phyloP scores from a whole-genome alignment of 37 sponge, comb jelly and placozoan genomes.

The Amphimedon queenslandica region DNA sequence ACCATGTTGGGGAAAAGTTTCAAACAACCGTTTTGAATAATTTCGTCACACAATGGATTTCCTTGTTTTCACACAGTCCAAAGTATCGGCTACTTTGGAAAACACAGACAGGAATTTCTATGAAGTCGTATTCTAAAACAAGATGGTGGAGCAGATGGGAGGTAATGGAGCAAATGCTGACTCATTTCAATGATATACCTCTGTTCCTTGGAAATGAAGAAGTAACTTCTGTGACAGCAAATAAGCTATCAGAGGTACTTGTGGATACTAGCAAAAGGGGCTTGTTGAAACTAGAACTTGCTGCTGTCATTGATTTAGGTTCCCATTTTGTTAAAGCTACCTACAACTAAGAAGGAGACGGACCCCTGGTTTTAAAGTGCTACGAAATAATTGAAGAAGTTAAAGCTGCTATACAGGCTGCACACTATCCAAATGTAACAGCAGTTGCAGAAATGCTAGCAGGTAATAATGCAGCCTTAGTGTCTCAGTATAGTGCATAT shows the following conservation, averaged over 20 bases:
- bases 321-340: no score
- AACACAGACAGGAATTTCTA: conserved; percentile 3
- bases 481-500: conserved; percentile 1
- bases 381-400: neutral
- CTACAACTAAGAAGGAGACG: no score
- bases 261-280: no score
- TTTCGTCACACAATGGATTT: conserved; percentile 13
- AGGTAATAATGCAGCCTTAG: neutral
- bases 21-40: neutral
- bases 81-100: conserved; percentile 19
- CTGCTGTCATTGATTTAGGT: no score
- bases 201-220: no score
- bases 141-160: conserved; percentile 34
- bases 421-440: conserved; percentile 14
- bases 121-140: conserved; percentile 4
- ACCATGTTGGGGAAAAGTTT: conserved; percentile 19
- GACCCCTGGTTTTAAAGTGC: no score
- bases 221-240: no score
- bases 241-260: no score
- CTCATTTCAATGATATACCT: no score
- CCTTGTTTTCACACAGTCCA: conserved; percentile 18
- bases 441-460: neutral
- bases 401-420: neutral
- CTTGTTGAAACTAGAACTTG: no score
- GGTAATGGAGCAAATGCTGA: conserved; percentile 10